A percentile compares a stretch with the other conserved stretches of the same genome.
Evolutionary conservation across 1,140 invertebrate genomes (phyloP).

Genomic region (Coenobita brevimanus): DNA sequence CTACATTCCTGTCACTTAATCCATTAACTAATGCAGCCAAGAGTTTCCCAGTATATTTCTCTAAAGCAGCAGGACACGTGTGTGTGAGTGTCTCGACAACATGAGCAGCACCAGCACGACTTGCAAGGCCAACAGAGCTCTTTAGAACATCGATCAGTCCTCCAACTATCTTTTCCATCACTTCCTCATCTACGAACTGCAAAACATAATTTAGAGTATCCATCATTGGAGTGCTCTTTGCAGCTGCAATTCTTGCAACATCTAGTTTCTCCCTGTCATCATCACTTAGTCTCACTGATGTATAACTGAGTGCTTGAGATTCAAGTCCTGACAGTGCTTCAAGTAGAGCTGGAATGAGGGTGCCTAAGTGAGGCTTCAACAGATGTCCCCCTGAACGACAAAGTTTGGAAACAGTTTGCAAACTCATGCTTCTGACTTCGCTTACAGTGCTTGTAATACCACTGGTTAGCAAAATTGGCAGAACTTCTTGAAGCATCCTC

Average conservation of each 20-base stretch:
- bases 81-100: slow-evolving; percentile 85
- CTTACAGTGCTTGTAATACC: slow-evolving; percentile 86
- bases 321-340: slow-evolving; percentile 81
- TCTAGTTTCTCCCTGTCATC: slow-evolving; percentile 79
- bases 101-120: slow-evolving; percentile 88
- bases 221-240: slow-evolving; percentile 88
- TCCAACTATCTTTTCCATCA: slow-evolving; percentile 85
- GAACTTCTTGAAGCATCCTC: slow-evolving; percentile 82
- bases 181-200: slow-evolving; percentile 84
- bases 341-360: slow-evolving; percentile 87
- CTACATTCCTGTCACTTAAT: slow-evolving; percentile 86
- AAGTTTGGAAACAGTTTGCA: slow-evolving; percentile 88
- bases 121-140: slow-evolving; percentile 85
- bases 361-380: slow-evolving; percentile 85
- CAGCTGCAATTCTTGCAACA: slow-evolving; percentile 80
- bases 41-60: slow-evolving; percentile 84
- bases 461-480: slow-evolving; percentile 86
- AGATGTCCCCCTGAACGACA: slow-evolving; percentile 84
- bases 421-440: slow-evolving; percentile 86
- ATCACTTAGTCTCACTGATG: slow-evolving; percentile 83
- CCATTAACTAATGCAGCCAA: slow-evolving; percentile 85
- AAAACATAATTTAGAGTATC: slow-evolving; percentile 90
- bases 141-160: slow-evolving; percentile 88
- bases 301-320: slow-evolving; percentile 83
- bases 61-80: slow-evolving; percentile 77